Base-by-base conservation (phyloP, 1,140 invertebrate genomes). In the Drosophila insularis region DNA sequence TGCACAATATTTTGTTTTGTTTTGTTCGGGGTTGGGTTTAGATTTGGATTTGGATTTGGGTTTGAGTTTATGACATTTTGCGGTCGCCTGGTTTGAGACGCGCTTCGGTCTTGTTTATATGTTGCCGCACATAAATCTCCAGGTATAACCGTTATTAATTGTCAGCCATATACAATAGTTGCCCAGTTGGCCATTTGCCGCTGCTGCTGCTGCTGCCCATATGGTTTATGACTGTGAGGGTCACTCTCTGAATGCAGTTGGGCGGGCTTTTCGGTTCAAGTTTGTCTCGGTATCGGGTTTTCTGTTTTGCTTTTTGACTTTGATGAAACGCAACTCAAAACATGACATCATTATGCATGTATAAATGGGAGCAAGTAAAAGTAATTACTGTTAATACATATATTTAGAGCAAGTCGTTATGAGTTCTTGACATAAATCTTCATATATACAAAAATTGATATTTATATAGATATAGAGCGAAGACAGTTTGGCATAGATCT, bases 21-120 rank as follows among this genome's bases (percentile, higher is more conserved):
- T 66, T 54, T 60, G 21, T 23, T 66, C 69, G 14, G 14, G 32
- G 27, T 27, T 62, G 58, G 32, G 21, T 40, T 63, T 37, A 19
- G 32, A 6, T 73, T 86, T 87, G 31, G 37, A 68, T 86, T 86
- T 86, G 17, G 35, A 6, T 31, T 50, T 56, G 21, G 32, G 19
- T 73, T 86, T 87, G 32, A 21, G 70, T 86, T 89, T 87, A 89
- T 82, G 82, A 80, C 84, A 79, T 68, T 76, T 73, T 21, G 68
- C 82, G 82, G 80, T 81, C 54, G 74, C 59, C 55, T 53, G 50
- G 59, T 58, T 55, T 39, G 66, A 60, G 77, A 32, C 58, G 65
- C 75, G 65, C 75, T 86, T 72, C 71, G 71, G 74, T 85, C 81
- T 79, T 74, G 80, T 70, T 53, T 71, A 63, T 68, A 64, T 71